A percentile compares a stretch with the other conserved stretches of the same genome.
These are phyloP conservation scores for Atrichornis clamosus DNA, from an alignment of 2,113 vertebrate genomes.

Conservation along the genomic window DNA sequence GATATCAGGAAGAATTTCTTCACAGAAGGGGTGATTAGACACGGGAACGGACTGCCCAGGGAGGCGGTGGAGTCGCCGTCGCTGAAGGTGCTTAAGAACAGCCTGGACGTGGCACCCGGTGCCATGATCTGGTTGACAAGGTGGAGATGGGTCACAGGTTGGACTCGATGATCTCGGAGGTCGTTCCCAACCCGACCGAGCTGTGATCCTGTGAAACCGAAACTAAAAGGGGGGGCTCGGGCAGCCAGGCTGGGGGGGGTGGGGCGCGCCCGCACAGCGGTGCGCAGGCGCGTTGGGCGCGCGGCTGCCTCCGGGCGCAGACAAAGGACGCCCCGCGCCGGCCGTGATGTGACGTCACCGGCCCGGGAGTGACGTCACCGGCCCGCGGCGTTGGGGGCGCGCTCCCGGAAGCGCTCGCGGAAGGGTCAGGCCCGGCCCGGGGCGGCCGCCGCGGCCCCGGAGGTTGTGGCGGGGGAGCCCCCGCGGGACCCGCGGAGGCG, in stretches of 20 bases:
- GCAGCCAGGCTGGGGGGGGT: too few relatives aligned
- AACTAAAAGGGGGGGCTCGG: not conserved
- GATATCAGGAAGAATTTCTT: not conserved
- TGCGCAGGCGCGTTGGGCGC: not conserved
- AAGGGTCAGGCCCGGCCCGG: too few relatives aligned
- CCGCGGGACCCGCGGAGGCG: too few relatives aligned
- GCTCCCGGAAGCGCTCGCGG: not conserved
- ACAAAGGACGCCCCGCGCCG: not conserved
- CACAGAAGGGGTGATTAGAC: too few relatives aligned
- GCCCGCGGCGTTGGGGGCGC: too few relatives aligned
- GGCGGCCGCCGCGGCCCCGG: too few relatives aligned
- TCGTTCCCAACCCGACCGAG: rapidly evolving
- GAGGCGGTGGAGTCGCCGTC: not conserved
- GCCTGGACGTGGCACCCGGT: too few relatives aligned
- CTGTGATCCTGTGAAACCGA: not conserved
- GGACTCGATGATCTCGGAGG: rapidly evolving
- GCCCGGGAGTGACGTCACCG: not conserved
- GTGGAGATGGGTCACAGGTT: rapidly evolving
- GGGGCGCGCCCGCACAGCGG: rapidly evolving
- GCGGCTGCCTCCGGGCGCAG: not conserved
- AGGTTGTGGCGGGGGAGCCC: too few relatives aligned
- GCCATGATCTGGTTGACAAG: rapidly evolving
- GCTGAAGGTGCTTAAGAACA: too few relatives aligned
- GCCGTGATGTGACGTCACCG: not conserved
- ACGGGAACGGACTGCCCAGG: not conserved